phyloP scores from a whole-genome alignment of 2,113 vertebrate species.

The Lutjanus erythropterus region DNA sequence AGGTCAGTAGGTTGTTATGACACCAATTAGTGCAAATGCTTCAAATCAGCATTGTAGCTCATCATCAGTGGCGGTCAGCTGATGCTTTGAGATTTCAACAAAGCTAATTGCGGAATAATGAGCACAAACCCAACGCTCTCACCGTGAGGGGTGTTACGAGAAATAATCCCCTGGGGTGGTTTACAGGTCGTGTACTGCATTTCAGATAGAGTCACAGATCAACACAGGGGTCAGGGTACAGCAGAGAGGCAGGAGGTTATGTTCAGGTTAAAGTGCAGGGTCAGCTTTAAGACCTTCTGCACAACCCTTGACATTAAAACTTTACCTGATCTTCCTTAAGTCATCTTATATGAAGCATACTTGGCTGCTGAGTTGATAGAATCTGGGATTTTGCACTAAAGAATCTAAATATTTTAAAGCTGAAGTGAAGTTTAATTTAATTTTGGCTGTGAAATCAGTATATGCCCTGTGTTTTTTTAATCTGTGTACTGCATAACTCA shows the following conservation, averaged over 20 bases:
- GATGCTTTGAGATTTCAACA: conserved; percentile 54
- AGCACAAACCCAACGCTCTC: conserved; percentile 38
- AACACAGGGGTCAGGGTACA: conserved; percentile 19
- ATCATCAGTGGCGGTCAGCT: conserved; percentile 40
- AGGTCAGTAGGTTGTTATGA: conserved; percentile 73
- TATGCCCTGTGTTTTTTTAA: no score
- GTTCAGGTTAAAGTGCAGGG: conserved; percentile 43
- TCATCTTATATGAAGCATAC: conserved; percentile 5
- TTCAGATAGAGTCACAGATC: conserved; percentile 20
- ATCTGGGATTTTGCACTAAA: not conserved
- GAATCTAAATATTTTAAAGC: not conserved
- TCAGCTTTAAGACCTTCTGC: conserved; percentile 29
- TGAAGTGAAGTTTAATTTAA: not conserved
- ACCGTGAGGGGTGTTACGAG: conserved; percentile 15
- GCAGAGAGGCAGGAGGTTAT: not conserved
- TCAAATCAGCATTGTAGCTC: conserved; percentile 68
- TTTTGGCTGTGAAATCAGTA: not conserved
- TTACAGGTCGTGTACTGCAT: conserved; percentile 43
- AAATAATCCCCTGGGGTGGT: conserved; percentile 38
- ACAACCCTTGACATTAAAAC: conserved; percentile 17
- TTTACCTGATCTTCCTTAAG: conserved; percentile 5
- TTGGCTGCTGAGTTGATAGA: not conserved
- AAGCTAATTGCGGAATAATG: conserved; percentile 72
- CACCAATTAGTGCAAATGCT: conserved; percentile 77
- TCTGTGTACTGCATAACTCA: no score